phyloP scores from a whole-genome alignment of 2,797 vertebrate species.

The Erethizon dorsatum region DNA sequence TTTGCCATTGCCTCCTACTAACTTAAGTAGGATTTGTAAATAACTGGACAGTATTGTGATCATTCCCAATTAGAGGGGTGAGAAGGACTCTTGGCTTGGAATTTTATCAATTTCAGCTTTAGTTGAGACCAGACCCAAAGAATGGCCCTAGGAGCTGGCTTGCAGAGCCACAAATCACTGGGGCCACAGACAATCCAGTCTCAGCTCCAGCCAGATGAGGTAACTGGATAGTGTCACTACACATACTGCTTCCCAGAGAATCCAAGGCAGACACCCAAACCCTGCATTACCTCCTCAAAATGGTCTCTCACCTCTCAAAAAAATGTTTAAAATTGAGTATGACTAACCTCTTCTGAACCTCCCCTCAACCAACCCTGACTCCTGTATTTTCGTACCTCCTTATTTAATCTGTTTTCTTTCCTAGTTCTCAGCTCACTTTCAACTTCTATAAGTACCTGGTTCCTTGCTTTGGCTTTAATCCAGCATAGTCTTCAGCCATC shows the following conservation, averaged over 20 bases:
- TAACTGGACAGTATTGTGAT: conserved; percentile 6
- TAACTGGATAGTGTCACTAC: conserved; percentile 13
- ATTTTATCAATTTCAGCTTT: conserved; percentile 36
- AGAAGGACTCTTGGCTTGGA: conserved; percentile 9
- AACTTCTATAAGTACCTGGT: conserved; percentile 76
- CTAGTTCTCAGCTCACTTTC: conserved; percentile 40
- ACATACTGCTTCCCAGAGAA: conserved; percentile 42
- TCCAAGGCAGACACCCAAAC: conserved; percentile 48
- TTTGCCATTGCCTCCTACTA: conserved; percentile 13
- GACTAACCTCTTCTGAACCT: conserved; percentile 38
- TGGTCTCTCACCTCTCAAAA: conserved; percentile 9
- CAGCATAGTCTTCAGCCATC: conserved; percentile 72
- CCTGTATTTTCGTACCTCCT: conserved; percentile 56
- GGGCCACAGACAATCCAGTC: conserved; percentile 45
- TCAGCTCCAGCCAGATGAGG: neutral
- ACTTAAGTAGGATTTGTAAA: conserved; percentile 65
- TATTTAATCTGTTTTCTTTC: conserved; percentile 59
- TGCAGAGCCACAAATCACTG: conserved; percentile 20
- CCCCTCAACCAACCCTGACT: conserved; percentile 16
- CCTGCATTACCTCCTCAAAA: conserved; percentile 58
- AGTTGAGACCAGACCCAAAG: conserved; percentile 46
- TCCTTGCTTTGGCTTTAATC: conserved; percentile 75
- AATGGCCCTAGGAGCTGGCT: conserved; percentile 11
- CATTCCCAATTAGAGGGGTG: neutral
- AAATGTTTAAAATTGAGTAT: neutral